These are phyloP conservation scores for Myiagra hebetior DNA, from an alignment of 2,113 vertebrate species.

Conservation along the genomic window DNA sequence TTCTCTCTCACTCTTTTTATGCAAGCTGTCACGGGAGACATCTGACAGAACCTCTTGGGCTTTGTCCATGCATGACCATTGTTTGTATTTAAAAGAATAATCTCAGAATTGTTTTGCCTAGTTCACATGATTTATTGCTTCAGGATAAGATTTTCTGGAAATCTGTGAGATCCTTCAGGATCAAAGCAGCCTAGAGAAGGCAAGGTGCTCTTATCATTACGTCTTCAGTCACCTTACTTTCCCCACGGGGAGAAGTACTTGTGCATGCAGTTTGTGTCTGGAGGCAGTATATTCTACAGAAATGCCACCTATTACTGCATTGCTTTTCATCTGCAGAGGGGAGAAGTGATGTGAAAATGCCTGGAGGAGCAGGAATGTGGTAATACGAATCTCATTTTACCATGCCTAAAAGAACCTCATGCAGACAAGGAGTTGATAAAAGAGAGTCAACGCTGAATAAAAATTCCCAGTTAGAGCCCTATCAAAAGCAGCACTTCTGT, in stretches of 20 bases:
- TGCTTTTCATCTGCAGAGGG: conserved; percentile 36
- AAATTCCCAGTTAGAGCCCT: not conserved
- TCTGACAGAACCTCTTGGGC: not conserved
- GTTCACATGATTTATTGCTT: not conserved
- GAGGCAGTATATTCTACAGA: not conserved
- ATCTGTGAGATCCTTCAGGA: not conserved
- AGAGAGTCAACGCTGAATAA: not conserved
- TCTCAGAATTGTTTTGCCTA: not conserved
- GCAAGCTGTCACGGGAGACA: not conserved
- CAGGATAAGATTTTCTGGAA: not conserved
- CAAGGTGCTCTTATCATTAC: not conserved
- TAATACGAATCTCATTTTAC: conserved; percentile 3
- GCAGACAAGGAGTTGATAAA: not conserved
- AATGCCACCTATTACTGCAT: not conserved
- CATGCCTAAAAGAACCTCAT: not conserved
- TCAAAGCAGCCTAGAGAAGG: conserved; percentile 13
- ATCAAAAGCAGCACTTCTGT: not conserved
- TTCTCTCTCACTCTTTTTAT: not conserved
- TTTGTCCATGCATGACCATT: not conserved
- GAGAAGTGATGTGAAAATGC: not conserved
- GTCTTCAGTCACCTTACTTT: not conserved
- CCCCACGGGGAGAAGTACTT: not conserved
- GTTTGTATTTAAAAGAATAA: not conserved
- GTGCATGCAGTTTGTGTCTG: conserved; percentile 16
- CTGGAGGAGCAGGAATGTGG: conserved; percentile 18